Conservation (phyloP, 2,113 vertebrate species). For the Chionodraco myersi region DNA sequence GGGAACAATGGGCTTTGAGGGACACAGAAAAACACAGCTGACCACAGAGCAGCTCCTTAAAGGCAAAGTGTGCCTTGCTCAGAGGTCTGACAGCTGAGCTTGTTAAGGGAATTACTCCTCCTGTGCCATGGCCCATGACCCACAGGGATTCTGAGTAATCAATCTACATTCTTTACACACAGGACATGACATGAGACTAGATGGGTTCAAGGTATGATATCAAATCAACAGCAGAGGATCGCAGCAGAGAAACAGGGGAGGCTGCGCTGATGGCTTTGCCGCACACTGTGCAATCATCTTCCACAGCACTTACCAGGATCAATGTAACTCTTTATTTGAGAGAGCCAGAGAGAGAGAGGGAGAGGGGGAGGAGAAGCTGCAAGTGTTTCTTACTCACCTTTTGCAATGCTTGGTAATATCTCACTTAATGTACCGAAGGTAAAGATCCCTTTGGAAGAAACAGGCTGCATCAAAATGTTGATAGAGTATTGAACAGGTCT, state of each 20-base stretch:
- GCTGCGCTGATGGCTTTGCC: background rate
- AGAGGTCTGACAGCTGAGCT: background rate
- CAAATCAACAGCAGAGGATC: conserved; percentile 21
- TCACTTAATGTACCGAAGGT: background rate
- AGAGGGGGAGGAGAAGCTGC: background rate
- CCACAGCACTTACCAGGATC: background rate
- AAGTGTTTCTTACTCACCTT: background rate
- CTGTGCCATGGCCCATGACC: background rate
- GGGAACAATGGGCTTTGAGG: no score
- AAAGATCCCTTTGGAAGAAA: background rate
- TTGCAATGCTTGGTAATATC: background rate
- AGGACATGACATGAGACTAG: background rate
- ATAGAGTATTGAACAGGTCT: background rate
- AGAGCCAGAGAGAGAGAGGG: background rate
- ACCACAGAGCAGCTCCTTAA: background rate
- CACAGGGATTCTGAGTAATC: background rate
- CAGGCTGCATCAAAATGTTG: background rate
- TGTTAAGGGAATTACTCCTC: background rate
- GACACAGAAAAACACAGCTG: background rate
- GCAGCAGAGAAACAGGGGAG: background rate
- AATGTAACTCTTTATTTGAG: background rate
- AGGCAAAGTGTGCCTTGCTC: background rate
- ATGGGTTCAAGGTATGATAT: conserved; percentile 22
- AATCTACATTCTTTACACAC: background rate
- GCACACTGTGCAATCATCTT: background rate